Conservation (phyloP, 1,140 invertebrate species). For the Akabosia matsudoensis region DNA sequence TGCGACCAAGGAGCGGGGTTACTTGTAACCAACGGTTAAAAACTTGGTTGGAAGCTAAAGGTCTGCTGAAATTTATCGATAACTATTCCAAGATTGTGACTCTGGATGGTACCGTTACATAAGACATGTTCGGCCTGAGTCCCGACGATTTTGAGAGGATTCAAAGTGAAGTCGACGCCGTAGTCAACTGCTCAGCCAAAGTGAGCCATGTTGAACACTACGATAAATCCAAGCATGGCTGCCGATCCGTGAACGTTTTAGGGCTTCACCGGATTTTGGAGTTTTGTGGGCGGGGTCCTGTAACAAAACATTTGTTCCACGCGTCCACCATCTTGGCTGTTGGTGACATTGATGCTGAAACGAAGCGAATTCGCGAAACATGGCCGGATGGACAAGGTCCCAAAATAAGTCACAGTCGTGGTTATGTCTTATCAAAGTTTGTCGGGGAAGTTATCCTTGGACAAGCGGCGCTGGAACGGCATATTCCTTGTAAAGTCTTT, state of each 20-base stretch:
- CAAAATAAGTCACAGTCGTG: neutral
- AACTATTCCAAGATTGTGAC: neutral
- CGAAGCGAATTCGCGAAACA: slow-evolving; percentile 26
- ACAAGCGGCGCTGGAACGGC: neutral
- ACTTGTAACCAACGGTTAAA: neutral
- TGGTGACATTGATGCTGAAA: neutral
- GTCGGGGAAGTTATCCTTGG: slow-evolving; percentile 32
- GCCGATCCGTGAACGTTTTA: slow-evolving; percentile 23
- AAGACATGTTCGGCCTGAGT: slow-evolving; percentile 15
- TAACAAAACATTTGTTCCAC: slow-evolving; percentile 22
- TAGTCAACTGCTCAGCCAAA: slow-evolving; percentile 33
- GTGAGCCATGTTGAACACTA: slow-evolving; percentile 30
- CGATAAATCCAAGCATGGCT: neutral
- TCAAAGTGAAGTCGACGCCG: slow-evolving; percentile 20
- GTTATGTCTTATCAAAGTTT: slow-evolving; percentile 31
- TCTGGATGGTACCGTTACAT: slow-evolving; percentile 1
- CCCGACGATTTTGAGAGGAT: neutral
- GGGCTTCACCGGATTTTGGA: slow-evolving; percentile 26
- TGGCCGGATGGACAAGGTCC: slow-evolving; percentile 15
- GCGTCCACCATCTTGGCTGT: slow-evolving; percentile 27
- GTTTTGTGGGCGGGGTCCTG: neutral
- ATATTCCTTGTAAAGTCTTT: slow-evolving; percentile 16
- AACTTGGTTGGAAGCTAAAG: neutral
- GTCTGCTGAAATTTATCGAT: neutral
- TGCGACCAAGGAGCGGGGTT: neutral